A percentile compares a stretch with the other conserved stretches of the same genome.
Conservation (phyloP, 2,797 vertebrate genomes). For the Sebastes glaucus region DNA sequence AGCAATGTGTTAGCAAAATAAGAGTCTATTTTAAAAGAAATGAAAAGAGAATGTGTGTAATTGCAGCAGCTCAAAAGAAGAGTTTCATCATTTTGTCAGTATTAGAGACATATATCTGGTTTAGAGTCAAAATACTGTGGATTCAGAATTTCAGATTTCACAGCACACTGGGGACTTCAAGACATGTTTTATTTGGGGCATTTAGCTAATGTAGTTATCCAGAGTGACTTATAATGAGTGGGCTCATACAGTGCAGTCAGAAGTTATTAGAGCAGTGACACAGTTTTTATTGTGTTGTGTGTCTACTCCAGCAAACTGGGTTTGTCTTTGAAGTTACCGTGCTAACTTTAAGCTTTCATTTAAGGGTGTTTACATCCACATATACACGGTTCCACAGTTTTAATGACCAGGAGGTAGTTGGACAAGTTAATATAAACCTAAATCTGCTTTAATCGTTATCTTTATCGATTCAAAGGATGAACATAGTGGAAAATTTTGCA, state of each 20-base stretch:
- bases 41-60: background rate
- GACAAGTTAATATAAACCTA: background rate
- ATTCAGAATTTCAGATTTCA: background rate
- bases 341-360: slow-evolving; percentile 5
- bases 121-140: slow-evolving; percentile 7
- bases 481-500: background rate
- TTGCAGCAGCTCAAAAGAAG: slow-evolving; percentile 1
- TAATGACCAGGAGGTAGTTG: background rate
- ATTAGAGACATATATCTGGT: background rate
- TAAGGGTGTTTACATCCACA: background rate
- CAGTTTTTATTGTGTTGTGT: background rate
- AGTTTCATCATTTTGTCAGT: background rate
- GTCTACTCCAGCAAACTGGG: background rate
- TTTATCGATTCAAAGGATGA: background rate
- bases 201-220: slow-evolving; percentile 1
- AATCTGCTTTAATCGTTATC: background rate
- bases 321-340: background rate
- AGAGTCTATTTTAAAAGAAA: background rate
- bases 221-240: slow-evolving; percentile 18
- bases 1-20: slow-evolving; percentile 25
- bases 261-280: slow-evolving; percentile 16
- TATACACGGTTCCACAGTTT: background rate
- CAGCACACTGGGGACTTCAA: background rate
- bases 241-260: slow-evolving; percentile 10
- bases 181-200: background rate